A percentile compares a stretch with the other conserved stretches of the same genome.
Evolutionary conservation across 1,140 invertebrate species (phyloP).

Genomic region (Drosophila melanica): DNA sequence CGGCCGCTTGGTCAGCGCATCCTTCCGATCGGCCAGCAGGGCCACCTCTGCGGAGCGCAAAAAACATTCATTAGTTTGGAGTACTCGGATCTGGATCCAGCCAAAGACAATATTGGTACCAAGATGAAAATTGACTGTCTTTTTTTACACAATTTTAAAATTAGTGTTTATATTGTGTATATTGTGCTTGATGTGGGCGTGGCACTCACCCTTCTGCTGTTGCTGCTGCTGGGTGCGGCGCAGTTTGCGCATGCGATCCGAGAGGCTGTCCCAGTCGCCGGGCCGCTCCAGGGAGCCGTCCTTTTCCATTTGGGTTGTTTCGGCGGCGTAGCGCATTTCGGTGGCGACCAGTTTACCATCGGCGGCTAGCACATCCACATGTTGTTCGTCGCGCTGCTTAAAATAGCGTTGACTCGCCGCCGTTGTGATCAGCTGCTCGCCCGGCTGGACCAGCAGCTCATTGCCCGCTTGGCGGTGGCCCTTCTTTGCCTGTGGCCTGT

Average conservation of each 20-base stretch:
- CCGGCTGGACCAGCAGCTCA: conserved; percentile 30
- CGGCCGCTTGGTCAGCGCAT: conserved; percentile 91
- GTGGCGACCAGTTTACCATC: conserved; percentile 89
- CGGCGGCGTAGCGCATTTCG: conserved; percentile 91
- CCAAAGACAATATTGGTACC: no score
- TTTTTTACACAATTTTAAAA: no score
- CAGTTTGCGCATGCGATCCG: conserved; percentile 88
- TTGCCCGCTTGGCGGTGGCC: conserved; percentile 72
- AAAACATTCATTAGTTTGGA: background rate
- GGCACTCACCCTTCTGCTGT: conserved; percentile 81
- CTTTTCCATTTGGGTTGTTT: conserved; percentile 89
- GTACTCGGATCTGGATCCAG: no score
- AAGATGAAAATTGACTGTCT: no score
- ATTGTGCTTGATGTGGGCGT: background rate
- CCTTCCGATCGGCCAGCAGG: conserved; percentile 88
- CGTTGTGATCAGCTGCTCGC: conserved; percentile 71
- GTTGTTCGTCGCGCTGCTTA: conserved; percentile 88
- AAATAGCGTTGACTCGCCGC: conserved; percentile 81
- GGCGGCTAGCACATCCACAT: conserved; percentile 90
- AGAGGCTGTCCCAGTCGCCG: conserved; percentile 90
- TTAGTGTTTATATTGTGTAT: no score
- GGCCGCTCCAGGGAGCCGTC: conserved; percentile 87
- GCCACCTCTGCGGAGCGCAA: conserved; percentile 72
- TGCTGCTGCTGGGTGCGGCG: conserved; percentile 86
- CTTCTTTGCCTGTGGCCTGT: background rate